Base-by-base conservation (phyloP, 2,113 vertebrate species). In the Sclerurus mexicanus region DNA sequence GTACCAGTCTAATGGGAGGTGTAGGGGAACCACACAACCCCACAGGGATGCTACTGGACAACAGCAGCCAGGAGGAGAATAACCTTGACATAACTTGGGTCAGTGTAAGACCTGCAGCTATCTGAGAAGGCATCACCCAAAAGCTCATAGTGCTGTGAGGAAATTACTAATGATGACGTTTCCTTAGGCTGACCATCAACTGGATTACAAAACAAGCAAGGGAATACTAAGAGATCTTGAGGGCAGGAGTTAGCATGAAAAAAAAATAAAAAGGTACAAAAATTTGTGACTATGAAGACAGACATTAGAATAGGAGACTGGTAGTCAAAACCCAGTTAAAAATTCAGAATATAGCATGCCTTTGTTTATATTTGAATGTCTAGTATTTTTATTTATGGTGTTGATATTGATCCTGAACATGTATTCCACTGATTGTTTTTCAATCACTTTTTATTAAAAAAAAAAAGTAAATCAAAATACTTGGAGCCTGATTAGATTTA, bases 291-390 rank as follows among this genome's bases (percentile, higher is more conserved):
- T 75, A 19, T n/a, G 33, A 15, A 64, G 22, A 79, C 14, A 73
- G 18, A 46, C 6, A 1, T 2, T 20, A 14, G 25, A 79, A 30
- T 15, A 59, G 16, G 3, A 77, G 10, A 60, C 19, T 30, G 25
- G 40, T 39, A 30, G 46, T 40, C 17, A 53, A 78, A 76, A 75
- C 9, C 10, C 25, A 46, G 18, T 18, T 47, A 74, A 20, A 75
- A 59, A 63, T 63, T 77, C 52, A 42, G n/a, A 40, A 63, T 53
- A 21, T 28, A 2, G 3, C 2, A 67, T 19, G 25, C 0, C 0
- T 68, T 78, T 55, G 8, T 28, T 35, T 56, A 9, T 19, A 11
- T 75, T 82, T 85, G 59, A 23, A 12, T 47, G 16, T 17, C 21
- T 56, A 44, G 10, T 39, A 52, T 9, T 49, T 24, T 23, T 31